phyloP scores from a whole-genome alignment of 2,888 invertebrate genomes.

The Trissoscelio sp. region DNA sequence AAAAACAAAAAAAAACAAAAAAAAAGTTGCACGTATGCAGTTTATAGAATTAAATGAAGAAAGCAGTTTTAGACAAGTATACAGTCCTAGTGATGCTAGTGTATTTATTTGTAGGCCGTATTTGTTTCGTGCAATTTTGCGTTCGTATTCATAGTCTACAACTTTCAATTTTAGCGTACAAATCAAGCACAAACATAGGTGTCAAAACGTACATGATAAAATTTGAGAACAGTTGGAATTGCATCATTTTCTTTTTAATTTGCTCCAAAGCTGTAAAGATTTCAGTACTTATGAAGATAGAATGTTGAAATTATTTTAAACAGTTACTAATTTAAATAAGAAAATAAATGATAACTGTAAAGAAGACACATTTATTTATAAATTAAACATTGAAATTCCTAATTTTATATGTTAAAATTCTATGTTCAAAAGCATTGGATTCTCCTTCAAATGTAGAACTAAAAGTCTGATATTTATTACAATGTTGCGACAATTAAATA shows the following conservation, averaged over 20 bases:
- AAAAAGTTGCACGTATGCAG: conserved; percentile 27
- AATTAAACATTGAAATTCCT: too few relatives aligned
- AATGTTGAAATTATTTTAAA: too few relatives aligned
- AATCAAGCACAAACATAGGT: conserved; percentile 44
- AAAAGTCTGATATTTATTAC: conserved; percentile 45
- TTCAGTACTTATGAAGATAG: too few relatives aligned
- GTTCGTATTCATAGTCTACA: conserved; percentile 46
- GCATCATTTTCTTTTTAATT: conserved; percentile 5
- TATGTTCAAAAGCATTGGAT: conserved; percentile 5
- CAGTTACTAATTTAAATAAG: too few relatives aligned
- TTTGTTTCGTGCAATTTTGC: conserved; percentile 22
- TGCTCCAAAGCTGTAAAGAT: background rate
- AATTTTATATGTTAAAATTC: too few relatives aligned
- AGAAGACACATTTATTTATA: too few relatives aligned
- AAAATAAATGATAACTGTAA: too few relatives aligned
- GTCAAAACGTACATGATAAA: conserved; percentile 50
- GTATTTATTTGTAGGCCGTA: conserved; percentile 28
- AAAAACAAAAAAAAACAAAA: background rate
- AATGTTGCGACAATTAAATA: conserved; percentile 25
- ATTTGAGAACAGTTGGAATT: conserved; percentile 52
- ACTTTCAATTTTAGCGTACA: conserved; percentile 52
- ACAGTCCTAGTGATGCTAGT: conserved; percentile 13
- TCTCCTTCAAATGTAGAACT: conserved; percentile 26
- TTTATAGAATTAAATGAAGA: conserved; percentile 28
- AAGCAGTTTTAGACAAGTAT: conserved; percentile 35